Evolutionary conservation across 92 coral and sea anemone genomes (phyloP).

Genomic region (Porites cylindrica): DNA sequence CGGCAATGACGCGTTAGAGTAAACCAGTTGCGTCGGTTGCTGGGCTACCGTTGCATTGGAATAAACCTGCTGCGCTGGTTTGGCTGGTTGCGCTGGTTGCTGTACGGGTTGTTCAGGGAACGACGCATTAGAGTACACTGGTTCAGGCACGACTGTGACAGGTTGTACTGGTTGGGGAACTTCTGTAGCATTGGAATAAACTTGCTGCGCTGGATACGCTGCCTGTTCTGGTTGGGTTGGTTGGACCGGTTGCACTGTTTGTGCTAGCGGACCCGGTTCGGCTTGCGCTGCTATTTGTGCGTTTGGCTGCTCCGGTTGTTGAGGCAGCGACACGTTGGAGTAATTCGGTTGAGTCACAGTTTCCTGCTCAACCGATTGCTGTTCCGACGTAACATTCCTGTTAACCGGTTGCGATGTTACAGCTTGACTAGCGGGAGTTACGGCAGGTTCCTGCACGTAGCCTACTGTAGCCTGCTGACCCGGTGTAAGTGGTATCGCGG

Average conservation of each 20-base stretch:
- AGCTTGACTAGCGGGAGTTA: neutral
- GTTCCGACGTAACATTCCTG: neutral
- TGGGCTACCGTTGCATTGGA: slow-evolving; percentile 9
- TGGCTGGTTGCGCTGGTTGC: neutral
- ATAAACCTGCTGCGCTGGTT: slow-evolving; percentile 13
- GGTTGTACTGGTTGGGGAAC: slow-evolving; percentile 3
- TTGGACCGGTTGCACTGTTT: neutral
- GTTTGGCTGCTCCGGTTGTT: neutral
- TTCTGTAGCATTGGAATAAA: neutral
- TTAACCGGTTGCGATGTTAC: slow-evolving; percentile 15
- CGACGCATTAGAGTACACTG: slow-evolving; percentile 22
- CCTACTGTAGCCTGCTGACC: slow-evolving; percentile 26
- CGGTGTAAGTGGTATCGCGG: slow-evolving; percentile 31
- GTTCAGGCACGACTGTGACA: slow-evolving; percentile 14
- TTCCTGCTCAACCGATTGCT: neutral
- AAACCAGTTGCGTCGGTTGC: slow-evolving; percentile 14
- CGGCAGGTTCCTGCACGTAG: neutral
- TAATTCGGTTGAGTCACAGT: slow-evolving; percentile 17
- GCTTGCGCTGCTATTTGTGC: no score
- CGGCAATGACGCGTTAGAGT: neutral
- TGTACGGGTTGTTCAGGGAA: slow-evolving; percentile 13
- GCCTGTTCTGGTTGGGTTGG: slow-evolving; percentile 8
- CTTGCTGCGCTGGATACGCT: neutral
- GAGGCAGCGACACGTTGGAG: slow-evolving; percentile 14
- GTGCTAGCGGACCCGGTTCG: no score